Conservation (phyloP, 1,140 invertebrate genomes). For the Drosophila equinoxialis region DNA sequence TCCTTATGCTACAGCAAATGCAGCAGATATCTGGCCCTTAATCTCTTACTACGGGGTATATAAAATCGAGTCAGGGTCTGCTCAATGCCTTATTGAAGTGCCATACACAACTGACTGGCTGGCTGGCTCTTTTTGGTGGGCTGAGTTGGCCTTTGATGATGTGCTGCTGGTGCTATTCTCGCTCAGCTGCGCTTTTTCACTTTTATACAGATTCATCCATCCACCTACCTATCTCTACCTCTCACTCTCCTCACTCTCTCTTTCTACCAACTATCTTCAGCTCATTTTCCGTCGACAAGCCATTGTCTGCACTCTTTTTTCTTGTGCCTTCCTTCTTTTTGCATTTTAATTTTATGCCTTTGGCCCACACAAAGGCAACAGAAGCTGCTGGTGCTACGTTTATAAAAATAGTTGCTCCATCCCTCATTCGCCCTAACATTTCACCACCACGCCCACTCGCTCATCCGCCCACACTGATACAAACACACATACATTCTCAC, state of each 20-base stretch:
- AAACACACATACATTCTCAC: slow-evolving; percentile 6
- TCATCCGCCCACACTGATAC: not conserved
- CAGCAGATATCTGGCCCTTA: not conserved
- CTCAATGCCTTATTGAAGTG: slow-evolving; percentile 43
- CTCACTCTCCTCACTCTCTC: slow-evolving; percentile 1
- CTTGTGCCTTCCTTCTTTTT: slow-evolving; percentile 33
- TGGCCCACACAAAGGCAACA: slow-evolving; percentile 50
- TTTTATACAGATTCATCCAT: slow-evolving; percentile 43
- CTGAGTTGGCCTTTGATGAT: slow-evolving; percentile 56
- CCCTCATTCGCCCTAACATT: slow-evolving; percentile 8
- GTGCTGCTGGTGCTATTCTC: slow-evolving; percentile 29
- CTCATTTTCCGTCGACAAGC: slow-evolving; percentile 20
- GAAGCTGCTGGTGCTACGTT: slow-evolving; percentile 56
- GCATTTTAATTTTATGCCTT: slow-evolving; percentile 79
- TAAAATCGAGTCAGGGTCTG: slow-evolving; percentile 38
- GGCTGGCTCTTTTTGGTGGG: not conserved
- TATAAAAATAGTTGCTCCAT: slow-evolving; percentile 71
- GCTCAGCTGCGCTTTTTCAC: slow-evolving; percentile 74
- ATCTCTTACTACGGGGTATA: not conserved
- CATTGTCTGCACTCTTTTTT: slow-evolving; percentile 51
- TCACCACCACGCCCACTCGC: slow-evolving; percentile 2
- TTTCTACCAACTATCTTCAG: not conserved
- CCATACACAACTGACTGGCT: not conserved
- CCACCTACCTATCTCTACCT: slow-evolving; percentile 1
- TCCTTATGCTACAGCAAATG: slow-evolving; percentile 34